A percentile compares a stretch with the other conserved stretches of the same genome.
Conservation (phyloP, 2,797 vertebrate genomes). For the Propithecus deckenii region DNA sequence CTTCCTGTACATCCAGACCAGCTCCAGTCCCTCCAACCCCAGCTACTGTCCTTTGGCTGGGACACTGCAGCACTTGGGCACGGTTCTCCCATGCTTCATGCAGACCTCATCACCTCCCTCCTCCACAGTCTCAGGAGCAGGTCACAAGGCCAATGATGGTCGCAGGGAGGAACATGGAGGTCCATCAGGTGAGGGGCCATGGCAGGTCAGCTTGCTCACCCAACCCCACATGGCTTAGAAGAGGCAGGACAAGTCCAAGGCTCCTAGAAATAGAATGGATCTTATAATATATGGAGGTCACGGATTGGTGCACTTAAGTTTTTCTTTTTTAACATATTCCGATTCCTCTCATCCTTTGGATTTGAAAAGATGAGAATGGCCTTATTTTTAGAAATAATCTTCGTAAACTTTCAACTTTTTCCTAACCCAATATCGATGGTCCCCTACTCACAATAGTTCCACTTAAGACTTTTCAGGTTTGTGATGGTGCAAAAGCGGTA, state of each 20-base stretch:
- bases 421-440: background rate
- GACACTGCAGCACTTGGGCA: background rate
- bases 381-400: background rate
- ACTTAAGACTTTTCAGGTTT: background rate
- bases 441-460: background rate
- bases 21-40: background rate
- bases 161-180: background rate
- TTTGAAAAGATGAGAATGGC: background rate
- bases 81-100: background rate
- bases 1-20: background rate
- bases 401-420: background rate
- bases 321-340: background rate
- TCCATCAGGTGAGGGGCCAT: background rate
- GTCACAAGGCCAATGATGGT: background rate
- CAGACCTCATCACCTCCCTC: background rate
- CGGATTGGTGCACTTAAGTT: too few species aligned
- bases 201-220: background rate
- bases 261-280: background rate
- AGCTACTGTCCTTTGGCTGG: too few species aligned
- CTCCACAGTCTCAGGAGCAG: background rate
- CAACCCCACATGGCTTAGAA: fast-evolving
- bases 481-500: background rate
- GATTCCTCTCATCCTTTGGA: background rate
- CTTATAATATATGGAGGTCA: fast-evolving
- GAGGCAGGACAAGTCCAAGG: background rate